A percentile compares a stretch with the other conserved stretches of the same genome.
These are phyloP conservation scores for Arctocebus calabarensis DNA, from an alignment of 2,797 vertebrate genomes.

Conservation along the genomic window DNA sequence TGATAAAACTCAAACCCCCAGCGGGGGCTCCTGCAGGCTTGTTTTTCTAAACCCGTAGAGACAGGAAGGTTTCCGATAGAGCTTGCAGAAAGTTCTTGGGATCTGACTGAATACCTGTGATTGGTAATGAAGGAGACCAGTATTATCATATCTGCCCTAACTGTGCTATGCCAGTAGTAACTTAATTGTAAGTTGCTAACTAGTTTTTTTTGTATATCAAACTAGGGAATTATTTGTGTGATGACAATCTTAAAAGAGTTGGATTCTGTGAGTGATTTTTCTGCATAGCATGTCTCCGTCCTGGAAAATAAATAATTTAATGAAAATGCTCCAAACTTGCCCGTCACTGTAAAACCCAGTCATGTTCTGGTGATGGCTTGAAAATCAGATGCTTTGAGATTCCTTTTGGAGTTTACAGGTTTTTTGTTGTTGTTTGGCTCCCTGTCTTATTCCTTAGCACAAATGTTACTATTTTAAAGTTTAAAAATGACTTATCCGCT, in stretches of 20 bases:
- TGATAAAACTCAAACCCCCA: background rate
- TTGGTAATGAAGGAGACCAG: background rate
- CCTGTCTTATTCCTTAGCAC: background rate
- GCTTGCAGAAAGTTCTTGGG: constrained; percentile 48
- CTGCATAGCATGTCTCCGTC: background rate
- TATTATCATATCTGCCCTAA: background rate
- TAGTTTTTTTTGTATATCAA: background rate
- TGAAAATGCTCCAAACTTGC: background rate
- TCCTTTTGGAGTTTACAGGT: constrained; percentile 8
- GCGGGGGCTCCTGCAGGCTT: background rate
- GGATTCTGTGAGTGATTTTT: constrained; percentile 41
- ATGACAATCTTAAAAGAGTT: constrained; percentile 1
- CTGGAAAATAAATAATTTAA: constrained; percentile 16
- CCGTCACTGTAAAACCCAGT: background rate
- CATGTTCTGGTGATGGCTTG: background rate
- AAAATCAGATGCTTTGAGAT: constrained; percentile 38
- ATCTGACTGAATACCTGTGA: background rate
- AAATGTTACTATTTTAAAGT: background rate
- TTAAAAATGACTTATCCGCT: background rate
- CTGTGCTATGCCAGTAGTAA: background rate
- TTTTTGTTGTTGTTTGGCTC: background rate
- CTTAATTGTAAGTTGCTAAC: constrained; percentile 38
- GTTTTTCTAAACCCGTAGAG: constrained; percentile 5
- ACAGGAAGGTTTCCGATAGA: constrained; percentile 5
- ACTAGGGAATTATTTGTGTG: constrained; percentile 11